These are phyloP conservation scores for Erynnis tages DNA, from an alignment of 2,888 invertebrate genomes.

Conservation along the genomic window DNA sequence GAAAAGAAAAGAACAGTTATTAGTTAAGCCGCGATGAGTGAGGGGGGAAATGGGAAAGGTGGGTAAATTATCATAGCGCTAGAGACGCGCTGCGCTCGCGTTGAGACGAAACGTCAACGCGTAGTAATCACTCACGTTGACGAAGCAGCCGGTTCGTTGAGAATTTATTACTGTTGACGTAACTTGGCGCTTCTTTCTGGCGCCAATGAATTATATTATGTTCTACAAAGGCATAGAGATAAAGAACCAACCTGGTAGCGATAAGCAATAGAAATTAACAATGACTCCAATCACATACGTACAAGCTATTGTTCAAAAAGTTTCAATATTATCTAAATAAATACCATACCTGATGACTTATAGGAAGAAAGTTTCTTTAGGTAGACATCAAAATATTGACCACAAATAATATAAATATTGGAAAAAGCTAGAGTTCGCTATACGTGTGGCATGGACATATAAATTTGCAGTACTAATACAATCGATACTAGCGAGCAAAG, in stretches of 20 bases:
- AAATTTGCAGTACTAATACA: too few relatives aligned
- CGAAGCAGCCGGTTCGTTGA: slow-evolving; percentile 1
- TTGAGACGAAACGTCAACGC: slow-evolving; percentile 50
- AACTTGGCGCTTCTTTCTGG: slow-evolving; percentile 8
- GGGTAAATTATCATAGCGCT: slow-evolving; percentile 53
- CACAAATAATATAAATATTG: too few relatives aligned
- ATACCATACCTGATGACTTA: too few relatives aligned
- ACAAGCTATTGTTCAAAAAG: too few relatives aligned
- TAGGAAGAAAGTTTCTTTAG: too few relatives aligned
- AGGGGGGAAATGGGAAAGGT: slow-evolving; percentile 59
- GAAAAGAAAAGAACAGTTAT: slow-evolving; percentile 65
- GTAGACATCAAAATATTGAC: too few relatives aligned
- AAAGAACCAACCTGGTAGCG: neutral
- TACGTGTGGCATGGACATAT: too few relatives aligned
- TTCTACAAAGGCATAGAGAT: neutral
- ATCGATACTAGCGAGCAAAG: slow-evolving; percentile 3
- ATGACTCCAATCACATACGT: too few relatives aligned
- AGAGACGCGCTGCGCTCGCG: slow-evolving; percentile 46
- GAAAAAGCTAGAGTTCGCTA: too few relatives aligned
- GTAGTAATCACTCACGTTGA: slow-evolving; percentile 22
- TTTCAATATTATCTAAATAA: too few relatives aligned
- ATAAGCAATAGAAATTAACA: slow-evolving; percentile 1
- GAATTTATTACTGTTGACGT: slow-evolving; percentile 17
- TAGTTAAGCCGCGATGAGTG: slow-evolving; percentile 45
- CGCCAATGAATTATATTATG: slow-evolving; percentile 40